A percentile compares a stretch with the other conserved stretches of the same genome.
Evolutionary conservation across 2,797 vertebrate genomes (phyloP).

Genomic region (Calcarius lapponicus): DNA sequence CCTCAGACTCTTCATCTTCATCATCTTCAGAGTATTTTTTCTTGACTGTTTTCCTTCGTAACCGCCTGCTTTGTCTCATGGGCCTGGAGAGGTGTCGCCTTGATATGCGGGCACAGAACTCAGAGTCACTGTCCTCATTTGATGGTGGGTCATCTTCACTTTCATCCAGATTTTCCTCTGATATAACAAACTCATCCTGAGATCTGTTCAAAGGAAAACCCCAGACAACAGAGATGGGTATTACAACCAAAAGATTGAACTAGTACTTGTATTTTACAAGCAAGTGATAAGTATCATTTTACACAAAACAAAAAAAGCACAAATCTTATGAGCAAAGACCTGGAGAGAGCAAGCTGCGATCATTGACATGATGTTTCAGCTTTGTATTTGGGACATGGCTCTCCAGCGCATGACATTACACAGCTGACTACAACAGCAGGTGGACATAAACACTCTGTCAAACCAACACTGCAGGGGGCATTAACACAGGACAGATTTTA

Average conservation of each 20-base stretch:
- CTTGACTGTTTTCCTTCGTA: constrained; percentile 76
- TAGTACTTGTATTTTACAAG: neutral
- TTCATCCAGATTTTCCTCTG: constrained; percentile 85
- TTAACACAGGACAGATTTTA: neutral
- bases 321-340: neutral
- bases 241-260: neutral
- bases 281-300: neutral
- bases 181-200: constrained; percentile 90
- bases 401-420: neutral
- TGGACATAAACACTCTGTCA: neutral
- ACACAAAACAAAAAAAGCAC: neutral
- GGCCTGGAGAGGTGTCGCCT: constrained; percentile 71
- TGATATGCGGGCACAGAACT: constrained; percentile 80
- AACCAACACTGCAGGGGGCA: neutral
- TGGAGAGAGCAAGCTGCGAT: neutral
- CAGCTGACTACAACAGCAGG: neutral
- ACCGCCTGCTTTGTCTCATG: constrained; percentile 77
- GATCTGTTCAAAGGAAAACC: constrained; percentile 74
- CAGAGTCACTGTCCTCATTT: constrained; percentile 84
- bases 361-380: neutral
- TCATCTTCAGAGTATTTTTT: constrained; percentile 89
- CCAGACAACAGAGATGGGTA: neutral
- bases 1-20: constrained; percentile 90
- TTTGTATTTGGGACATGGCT: neutral
- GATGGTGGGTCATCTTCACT: constrained; percentile 87